Evolutionary conservation across 1,140 invertebrate genomes (phyloP), one percentile per base, ranked within the genome.

Genomic region (Papilio machaon): DNA sequence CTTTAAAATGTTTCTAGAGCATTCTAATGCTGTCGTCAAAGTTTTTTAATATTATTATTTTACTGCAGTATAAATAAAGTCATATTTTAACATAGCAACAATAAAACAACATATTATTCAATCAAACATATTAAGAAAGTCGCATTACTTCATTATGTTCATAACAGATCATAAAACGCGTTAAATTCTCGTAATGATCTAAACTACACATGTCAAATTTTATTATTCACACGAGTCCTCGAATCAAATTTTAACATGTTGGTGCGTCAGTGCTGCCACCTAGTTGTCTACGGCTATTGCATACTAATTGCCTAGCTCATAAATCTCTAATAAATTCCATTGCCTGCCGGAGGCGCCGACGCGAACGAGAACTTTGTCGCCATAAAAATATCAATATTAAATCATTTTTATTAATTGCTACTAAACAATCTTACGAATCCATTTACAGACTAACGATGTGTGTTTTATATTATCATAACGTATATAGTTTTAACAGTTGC

Each of bases 161-260:
- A 76, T 76, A 23, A 76, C 30, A 76, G 74, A 76, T 76, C 11
- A 76, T 76, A 76, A 76, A 76, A 76, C 11, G 11, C 49, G 4
- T 54, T 35, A 54, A 49, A 76, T 52, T 47, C 6, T 74, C 46
- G 35, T 76, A 30, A 76, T 76, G 49, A 52, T 76, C 10, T 13
- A 47, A 47, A 17, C 19, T 47, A 76, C 74, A 76, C 74, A 15
- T 76, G 74, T 76, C 64, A 17, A 70, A 64, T 75, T 75, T 76
- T 76, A 52, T 75, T 75, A 75, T 76, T 52, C 47, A 76, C 30
- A 54, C 46, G 8, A 30, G 74, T 49, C 73, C 73, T 47, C 74
- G 74, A 52, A 15, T 35, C 49, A 52, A 76, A 54, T 54, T 54
- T 38, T 76, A 49, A 76, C 74, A 38, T 30, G 17, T 54, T 17